Evolutionary conservation across 2,797 vertebrate species (phyloP).

Genomic region (Leptodactylus fallax): DNA sequence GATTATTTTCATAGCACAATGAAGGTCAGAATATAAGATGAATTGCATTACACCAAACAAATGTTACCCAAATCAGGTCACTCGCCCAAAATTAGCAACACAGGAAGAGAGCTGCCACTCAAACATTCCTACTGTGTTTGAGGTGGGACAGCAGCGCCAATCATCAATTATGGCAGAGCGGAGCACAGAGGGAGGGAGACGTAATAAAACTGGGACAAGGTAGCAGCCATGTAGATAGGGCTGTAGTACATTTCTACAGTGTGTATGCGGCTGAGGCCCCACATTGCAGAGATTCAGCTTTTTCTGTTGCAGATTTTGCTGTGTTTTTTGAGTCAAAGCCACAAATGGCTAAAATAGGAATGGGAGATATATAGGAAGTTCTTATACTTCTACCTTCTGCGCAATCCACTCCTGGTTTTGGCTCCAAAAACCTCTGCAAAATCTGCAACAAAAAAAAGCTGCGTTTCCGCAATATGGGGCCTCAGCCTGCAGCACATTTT

Average conservation of each 20-base stretch:
- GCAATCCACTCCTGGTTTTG: too few species aligned
- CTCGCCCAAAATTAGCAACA: slow-evolving; percentile 1
- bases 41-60: slow-evolving; percentile 19
- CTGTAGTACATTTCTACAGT: neutral
- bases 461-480: too few species aligned
- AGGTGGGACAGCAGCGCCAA: neutral
- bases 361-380: too few species aligned
- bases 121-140: neutral
- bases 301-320: too few species aligned
- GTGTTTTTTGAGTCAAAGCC: too few species aligned
- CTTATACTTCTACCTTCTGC: too few species aligned
- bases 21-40: slow-evolving; percentile 10
- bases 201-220: neutral
- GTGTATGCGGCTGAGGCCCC: too few species aligned
- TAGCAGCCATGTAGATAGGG: neutral
- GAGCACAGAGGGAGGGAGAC: neutral
- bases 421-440: too few species aligned
- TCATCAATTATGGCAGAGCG: neutral
- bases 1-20: slow-evolving; percentile 21
- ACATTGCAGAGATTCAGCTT: too few species aligned
- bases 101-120: neutral
- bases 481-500: too few species aligned
- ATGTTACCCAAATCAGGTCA: slow-evolving; percentile 41
- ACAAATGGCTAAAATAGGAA: too few species aligned
- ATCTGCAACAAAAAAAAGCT: too few species aligned